Percentiles rank a stretch among this genome's conserved stretches.
Conservation (phyloP, 2,113 vertebrate species). For the Catharus minimus region DNA sequence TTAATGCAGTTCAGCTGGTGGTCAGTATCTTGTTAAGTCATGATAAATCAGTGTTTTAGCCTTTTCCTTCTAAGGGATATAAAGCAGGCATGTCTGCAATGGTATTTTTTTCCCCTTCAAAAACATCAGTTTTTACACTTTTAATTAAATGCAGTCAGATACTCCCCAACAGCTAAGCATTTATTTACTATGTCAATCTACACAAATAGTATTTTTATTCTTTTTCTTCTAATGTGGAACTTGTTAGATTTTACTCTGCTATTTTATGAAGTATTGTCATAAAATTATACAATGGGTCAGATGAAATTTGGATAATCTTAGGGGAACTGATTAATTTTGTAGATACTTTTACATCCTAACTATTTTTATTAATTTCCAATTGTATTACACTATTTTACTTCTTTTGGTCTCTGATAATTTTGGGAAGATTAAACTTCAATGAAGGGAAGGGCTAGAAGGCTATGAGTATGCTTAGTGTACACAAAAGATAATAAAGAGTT, state of each 20-base stretch:
- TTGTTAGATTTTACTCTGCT: neutral
- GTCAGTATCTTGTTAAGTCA: neutral
- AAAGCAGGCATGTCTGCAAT: neutral
- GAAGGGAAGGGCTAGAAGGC: neutral
- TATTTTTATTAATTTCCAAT: neutral
- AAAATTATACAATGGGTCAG: neutral
- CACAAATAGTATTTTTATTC: neutral
- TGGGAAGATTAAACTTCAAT: neutral
- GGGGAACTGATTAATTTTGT: neutral
- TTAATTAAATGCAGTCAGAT: neutral
- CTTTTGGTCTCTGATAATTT: neutral
- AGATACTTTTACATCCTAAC: neutral
- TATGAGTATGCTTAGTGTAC: neutral
- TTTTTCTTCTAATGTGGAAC: neutral
- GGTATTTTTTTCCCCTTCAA: neutral
- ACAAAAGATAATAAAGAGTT: neutral
- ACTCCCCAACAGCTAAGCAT: neutral
- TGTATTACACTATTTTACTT: neutral
- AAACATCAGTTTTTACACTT: neutral
- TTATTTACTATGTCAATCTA: neutral
- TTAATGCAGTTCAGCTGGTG: neutral
- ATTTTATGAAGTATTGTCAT: neutral
- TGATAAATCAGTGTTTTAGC: neutral
- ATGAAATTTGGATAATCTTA: neutral
- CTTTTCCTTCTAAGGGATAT: neutral